Conservation (phyloP, 2,888 invertebrate species). For the Metalampra italica region DNA sequence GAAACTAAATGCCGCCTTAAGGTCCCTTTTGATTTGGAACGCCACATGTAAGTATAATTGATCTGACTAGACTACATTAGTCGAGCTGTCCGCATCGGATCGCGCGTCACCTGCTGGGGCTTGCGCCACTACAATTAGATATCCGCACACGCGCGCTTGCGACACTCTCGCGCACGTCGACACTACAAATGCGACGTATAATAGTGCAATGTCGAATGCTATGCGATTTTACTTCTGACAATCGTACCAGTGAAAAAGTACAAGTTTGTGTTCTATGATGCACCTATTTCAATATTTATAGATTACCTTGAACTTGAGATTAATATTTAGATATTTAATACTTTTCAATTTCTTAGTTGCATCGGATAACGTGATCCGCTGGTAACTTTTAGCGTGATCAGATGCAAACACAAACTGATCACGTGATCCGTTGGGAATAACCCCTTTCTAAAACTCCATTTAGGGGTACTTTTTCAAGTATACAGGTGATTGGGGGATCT, state of each 20-base stretch:
- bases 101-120: conserved; percentile 25
- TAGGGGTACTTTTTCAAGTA: too few species aligned
- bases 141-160: conserved; percentile 37
- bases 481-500: too few species aligned
- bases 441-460: too few species aligned
- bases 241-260: neutral
- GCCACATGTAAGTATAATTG: too few species aligned
- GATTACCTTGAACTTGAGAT: neutral
- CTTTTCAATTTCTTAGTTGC: too few species aligned
- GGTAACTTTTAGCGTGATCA: too few species aligned
- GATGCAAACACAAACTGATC: too few species aligned
- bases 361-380: too few species aligned
- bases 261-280: neutral
- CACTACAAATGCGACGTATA: conserved; percentile 10
- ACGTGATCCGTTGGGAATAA: too few species aligned
- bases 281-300: neutral
- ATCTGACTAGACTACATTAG: neutral
- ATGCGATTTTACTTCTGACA: neutral
- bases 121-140: conserved; percentile 45
- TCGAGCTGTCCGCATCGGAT: neutral
- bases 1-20: too few species aligned
- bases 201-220: neutral
- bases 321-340: too few species aligned
- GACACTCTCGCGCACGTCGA: conserved; percentile 27
- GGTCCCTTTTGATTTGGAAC: too few species aligned